These are phyloP conservation scores for Aegotheles bennettii DNA, from an alignment of 2,113 vertebrate genomes.

Conservation along the genomic window DNA sequence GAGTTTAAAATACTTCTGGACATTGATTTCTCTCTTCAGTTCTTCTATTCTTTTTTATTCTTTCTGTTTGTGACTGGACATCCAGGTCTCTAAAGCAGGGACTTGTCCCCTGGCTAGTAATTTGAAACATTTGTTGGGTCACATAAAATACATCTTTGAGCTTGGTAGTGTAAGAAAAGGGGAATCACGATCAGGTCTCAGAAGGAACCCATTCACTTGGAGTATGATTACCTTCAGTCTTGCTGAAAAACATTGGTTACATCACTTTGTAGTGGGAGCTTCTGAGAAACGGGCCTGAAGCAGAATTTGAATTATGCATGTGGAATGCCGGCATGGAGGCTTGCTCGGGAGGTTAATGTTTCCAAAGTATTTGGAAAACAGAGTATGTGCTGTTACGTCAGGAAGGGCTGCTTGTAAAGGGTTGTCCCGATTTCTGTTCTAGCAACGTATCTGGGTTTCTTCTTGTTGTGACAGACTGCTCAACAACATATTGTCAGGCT, in stretches of 20 bases:
- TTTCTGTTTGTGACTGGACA: neutral
- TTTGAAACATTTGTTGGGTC: neutral
- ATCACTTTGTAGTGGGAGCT: constrained; percentile 7
- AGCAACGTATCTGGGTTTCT: neutral
- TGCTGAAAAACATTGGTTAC: neutral
- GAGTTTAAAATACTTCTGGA: neutral
- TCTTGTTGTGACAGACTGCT: neutral
- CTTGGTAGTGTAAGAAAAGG: neutral
- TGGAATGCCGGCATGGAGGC: neutral
- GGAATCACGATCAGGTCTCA: neutral
- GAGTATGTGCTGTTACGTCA: neutral
- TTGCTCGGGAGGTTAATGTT: neutral
- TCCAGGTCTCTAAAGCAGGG: neutral
- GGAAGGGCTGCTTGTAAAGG: neutral
- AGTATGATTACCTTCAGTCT: neutral
- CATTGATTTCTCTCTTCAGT: neutral
- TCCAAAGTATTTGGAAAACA: neutral
- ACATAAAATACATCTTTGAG: neutral
- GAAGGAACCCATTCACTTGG: neutral
- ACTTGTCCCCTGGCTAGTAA: neutral
- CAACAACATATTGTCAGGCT: neutral
- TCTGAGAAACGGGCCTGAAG: constrained; percentile 12
- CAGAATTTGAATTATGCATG: constrained; percentile 39
- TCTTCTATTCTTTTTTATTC: neutral
- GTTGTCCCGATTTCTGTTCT: neutral